Conservation (phyloP, 92 coral and sea anemone genomes). For the Zoanthus sansibaricus region DNA sequence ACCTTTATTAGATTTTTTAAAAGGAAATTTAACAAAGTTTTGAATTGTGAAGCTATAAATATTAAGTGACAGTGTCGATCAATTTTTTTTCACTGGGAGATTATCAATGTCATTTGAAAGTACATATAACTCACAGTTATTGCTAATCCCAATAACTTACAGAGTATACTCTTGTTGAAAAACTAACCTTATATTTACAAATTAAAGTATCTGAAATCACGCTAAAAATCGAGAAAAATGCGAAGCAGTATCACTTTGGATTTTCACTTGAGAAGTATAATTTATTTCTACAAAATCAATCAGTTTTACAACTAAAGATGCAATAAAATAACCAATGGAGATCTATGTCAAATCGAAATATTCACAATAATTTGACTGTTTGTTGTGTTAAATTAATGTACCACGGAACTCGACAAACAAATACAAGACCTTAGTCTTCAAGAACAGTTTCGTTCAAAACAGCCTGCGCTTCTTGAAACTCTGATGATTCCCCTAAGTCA, state of each 20-base stretch:
- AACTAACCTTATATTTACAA: background rate
- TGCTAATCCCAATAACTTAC: too few species aligned
- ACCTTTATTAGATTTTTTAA: too few species aligned
- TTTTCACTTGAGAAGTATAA: background rate
- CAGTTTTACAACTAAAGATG: background rate
- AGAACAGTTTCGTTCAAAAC: conserved; percentile 72
- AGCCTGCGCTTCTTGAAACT: conserved; percentile 74
- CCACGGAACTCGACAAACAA: background rate
- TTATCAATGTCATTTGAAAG: too few species aligned
- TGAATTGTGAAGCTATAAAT: too few species aligned
- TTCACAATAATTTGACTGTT: background rate
- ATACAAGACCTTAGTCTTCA: conserved; percentile 37
- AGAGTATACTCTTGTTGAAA: too few species aligned
- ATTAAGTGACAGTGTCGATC: too few species aligned
- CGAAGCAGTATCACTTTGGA: background rate
- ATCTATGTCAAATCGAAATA: background rate
- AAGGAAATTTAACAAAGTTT: too few species aligned
- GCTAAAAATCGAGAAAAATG: background rate
- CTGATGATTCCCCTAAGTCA: conserved; percentile 75
- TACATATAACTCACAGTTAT: too few species aligned
- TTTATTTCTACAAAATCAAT: background rate
- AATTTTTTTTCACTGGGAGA: too few species aligned
- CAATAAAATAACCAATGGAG: background rate
- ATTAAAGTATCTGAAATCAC: background rate
- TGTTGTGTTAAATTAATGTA: background rate